Percentiles rank a stretch among this genome's conserved stretches.
These are phyloP conservation scores for Cydia fagiglandana DNA, from an alignment of 1,140 invertebrate genomes.

Conservation along the genomic window DNA sequence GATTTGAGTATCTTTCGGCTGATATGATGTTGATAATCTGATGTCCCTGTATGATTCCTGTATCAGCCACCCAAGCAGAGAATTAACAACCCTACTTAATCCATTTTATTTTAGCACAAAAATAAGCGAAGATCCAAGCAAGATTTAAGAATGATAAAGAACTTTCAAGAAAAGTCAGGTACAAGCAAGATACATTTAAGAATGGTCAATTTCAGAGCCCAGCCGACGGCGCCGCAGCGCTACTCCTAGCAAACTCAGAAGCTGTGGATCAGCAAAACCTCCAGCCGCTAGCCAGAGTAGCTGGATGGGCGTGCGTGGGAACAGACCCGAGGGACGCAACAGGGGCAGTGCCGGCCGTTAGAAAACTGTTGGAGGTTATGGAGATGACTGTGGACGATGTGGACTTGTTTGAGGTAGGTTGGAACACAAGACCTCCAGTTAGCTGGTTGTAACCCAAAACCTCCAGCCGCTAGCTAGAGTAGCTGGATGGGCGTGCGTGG, in stretches of 20 bases:
- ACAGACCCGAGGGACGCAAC: slow-evolving; percentile 92
- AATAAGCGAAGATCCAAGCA: too few relatives aligned
- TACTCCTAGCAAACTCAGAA: slow-evolving; percentile 94
- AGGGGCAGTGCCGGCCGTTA: slow-evolving; percentile 94
- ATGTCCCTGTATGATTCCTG: too few relatives aligned
- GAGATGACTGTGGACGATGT: slow-evolving; percentile 90
- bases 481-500: slow-evolving; percentile 87
- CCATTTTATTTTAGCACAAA: too few relatives aligned
- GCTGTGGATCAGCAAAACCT: slow-evolving; percentile 89
- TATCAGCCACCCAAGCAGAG: too few relatives aligned
- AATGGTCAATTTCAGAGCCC: slow-evolving; percentile 81
- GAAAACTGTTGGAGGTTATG: slow-evolving; percentile 85
- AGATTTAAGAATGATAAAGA: too few relatives aligned
- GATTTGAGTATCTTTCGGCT: too few relatives aligned
- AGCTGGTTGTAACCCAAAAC: too few relatives aligned
- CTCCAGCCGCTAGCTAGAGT: slow-evolving; percentile 85
- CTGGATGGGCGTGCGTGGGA: slow-evolving; percentile 87
- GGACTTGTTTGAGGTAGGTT: slow-evolving; percentile 93
- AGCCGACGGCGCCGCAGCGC: slow-evolving; percentile 95
- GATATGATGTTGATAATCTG: too few relatives aligned
- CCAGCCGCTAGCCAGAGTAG: slow-evolving; percentile 87
- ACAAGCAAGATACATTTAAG: too few relatives aligned
- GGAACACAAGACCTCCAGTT: too few relatives aligned
- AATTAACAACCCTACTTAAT: too few relatives aligned
- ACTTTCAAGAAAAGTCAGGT: too few relatives aligned